A percentile compares a stretch with the other conserved stretches of the same genome.
phyloP scores from a whole-genome alignment of 2,113 vertebrate species.

The Sorex fumeus region DNA sequence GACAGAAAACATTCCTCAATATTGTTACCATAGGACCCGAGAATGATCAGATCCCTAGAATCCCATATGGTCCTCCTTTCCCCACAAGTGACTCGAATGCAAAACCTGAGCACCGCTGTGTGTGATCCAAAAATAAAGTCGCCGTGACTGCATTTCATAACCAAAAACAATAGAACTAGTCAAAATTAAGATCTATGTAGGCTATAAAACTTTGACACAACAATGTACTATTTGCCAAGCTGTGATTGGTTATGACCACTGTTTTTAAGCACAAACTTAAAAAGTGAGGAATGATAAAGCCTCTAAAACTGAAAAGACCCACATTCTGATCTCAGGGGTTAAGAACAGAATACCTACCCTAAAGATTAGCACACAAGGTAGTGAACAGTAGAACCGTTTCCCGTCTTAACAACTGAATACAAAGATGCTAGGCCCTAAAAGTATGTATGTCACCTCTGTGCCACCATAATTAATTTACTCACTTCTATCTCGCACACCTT shows the following conservation, averaged over 20 bases:
- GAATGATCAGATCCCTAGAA: no score
- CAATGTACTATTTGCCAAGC: conserved; percentile 2
- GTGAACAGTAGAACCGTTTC: background rate
- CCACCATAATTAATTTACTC: background rate
- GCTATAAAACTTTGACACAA: conserved; percentile 7
- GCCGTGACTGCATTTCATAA: conserved; percentile 32
- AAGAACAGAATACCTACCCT: conserved; percentile 30
- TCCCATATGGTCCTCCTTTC: no score
- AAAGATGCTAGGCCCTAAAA: background rate
- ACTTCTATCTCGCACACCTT: background rate
- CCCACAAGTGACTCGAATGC: no score
- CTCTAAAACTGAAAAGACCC: conserved; percentile 42
- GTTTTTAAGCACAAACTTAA: conserved; percentile 26
- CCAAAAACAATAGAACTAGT: conserved; percentile 51
- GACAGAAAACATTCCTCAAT: conserved; percentile 9
- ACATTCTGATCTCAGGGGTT: background rate
- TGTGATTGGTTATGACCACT: background rate
- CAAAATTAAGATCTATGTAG: conserved; percentile 49
- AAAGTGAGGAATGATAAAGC: conserved; percentile 27
- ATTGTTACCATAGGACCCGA: background rate
- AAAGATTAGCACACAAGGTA: background rate
- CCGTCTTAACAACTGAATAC: background rate
- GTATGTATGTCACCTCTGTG: background rate
- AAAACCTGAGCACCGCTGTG: no score
- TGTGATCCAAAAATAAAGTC: background rate